Evolutionary conservation across 1,140 invertebrate genomes (phyloP).

Genomic region (Saccostrea cuccullata): DNA sequence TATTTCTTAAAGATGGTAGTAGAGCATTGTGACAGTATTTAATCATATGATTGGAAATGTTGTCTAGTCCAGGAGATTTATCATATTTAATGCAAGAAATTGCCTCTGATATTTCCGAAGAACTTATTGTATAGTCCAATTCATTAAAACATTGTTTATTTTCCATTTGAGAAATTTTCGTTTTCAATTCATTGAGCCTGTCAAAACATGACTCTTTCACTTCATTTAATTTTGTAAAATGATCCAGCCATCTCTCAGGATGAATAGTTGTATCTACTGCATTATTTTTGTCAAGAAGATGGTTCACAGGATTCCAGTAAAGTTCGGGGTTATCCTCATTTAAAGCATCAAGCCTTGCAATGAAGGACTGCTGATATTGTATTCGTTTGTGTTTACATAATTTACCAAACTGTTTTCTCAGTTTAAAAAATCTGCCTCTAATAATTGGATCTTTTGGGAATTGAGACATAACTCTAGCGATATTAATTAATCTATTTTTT

Average conservation of each 20-base stretch:
- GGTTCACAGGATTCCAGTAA: not conserved
- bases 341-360: no score
- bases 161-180: not conserved
- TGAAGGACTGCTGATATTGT: not conserved
- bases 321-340: not conserved
- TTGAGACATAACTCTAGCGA: not conserved
- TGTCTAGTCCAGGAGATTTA: not conserved
- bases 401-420: not conserved
- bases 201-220: not conserved
- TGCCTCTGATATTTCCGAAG: no score
- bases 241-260: not conserved
- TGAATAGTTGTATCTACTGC: not conserved
- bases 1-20: not conserved
- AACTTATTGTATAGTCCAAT: not conserved
- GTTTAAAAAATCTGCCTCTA: not conserved
- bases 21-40: not conserved
- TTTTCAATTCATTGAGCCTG: not conserved
- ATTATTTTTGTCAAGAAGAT: not conserved
- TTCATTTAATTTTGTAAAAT: not conserved
- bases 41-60: not conserved
- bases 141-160: not conserved
- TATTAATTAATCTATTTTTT: not conserved
- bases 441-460: not conserved
- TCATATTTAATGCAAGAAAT: not conserved
- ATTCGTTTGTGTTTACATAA: not conserved